Percentiles rank a stretch among this genome's conserved stretches.
Evolutionary conservation across 1,140 invertebrate species (phyloP).

Genomic region (Drosophila parvula): DNA sequence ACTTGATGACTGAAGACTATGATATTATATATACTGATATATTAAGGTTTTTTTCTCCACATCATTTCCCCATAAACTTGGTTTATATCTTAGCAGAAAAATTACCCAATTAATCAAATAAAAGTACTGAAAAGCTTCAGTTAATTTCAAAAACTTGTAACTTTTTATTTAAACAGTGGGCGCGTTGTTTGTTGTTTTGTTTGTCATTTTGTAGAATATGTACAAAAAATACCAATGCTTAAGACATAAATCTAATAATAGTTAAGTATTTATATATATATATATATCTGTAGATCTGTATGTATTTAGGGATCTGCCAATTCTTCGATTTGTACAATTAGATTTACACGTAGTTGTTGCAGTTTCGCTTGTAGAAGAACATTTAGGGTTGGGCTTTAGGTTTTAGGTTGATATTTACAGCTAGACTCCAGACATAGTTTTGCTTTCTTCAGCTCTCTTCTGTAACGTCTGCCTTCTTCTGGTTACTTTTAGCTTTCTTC

Average conservation of each 20-base stretch:
- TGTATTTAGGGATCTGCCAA: constrained; percentile 53
- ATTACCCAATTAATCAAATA: background rate
- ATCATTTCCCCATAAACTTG: too few species aligned
- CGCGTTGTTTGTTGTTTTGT: constrained; percentile 40
- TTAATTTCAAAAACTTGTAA: constrained; percentile 77
- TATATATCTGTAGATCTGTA: constrained; percentile 31
- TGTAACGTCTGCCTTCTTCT: background rate
- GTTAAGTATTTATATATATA: constrained; percentile 41
- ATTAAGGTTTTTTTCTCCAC: too few species aligned
- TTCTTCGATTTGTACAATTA: constrained; percentile 64
- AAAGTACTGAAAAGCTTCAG: background rate
- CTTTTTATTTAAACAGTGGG: constrained; percentile 79
- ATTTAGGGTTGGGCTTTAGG: constrained; percentile 53
- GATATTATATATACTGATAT: too few species aligned
- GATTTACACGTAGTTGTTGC: constrained; percentile 67
- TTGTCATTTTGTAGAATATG: constrained; percentile 52
- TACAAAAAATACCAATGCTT: constrained; percentile 77
- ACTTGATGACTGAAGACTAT: too few species aligned
- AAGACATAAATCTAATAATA: constrained; percentile 48
- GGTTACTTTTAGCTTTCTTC: background rate
- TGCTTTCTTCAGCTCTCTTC: constrained; percentile 10
- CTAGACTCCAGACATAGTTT: constrained; percentile 37
- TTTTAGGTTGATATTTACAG: constrained; percentile 43
- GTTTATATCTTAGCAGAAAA: too few species aligned
- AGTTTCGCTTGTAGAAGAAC: constrained; percentile 23